Percentiles rank a stretch among this genome's conserved stretches.
phyloP scores from a whole-genome alignment of 2,888 invertebrate species.

The Hydraecia micacea region DNA sequence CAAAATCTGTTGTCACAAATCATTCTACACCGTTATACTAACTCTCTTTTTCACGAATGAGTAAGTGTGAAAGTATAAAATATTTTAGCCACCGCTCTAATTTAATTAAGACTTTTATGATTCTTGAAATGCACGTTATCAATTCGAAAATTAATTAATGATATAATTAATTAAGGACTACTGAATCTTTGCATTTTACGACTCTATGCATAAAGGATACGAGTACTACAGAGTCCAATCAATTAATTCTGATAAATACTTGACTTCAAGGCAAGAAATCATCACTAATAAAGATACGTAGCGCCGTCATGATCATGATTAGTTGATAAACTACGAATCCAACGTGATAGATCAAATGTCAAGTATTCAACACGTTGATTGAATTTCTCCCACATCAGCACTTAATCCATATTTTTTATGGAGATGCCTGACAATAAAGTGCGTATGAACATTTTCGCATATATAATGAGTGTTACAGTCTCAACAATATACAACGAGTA shows the following conservation, averaged over 20 bases:
- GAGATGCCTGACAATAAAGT: not conserved
- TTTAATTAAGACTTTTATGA: conserved; percentile 17
- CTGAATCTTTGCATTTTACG: not conserved
- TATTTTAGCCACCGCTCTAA: conserved; percentile 24
- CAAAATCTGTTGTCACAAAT: conserved; percentile 44
- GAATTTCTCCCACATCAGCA: conserved; percentile 21
- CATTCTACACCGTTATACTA: conserved; percentile 42
- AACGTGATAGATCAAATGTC: conserved; percentile 43
- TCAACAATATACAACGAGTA: conserved; percentile 9
- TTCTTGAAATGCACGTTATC: conserved; percentile 2
- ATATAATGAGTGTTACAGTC: conserved; percentile 11
- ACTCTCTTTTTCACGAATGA: conserved; percentile 63
- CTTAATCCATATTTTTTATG: conserved; percentile 29
- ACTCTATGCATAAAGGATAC: not conserved
- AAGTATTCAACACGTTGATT: conserved; percentile 45
- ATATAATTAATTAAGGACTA: not conserved
- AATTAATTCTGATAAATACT: conserved; percentile 1
- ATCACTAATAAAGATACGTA: conserved; percentile 2
- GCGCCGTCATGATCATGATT: not conserved
- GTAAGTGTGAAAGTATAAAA: conserved; percentile 58
- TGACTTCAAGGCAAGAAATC: conserved; percentile 19
- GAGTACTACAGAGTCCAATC: not conserved
- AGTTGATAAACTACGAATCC: conserved; percentile 24
- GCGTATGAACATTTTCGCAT: conserved; percentile 11
- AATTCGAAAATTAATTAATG: conserved; percentile 5